Evolutionary conservation across 1,140 invertebrate species (phyloP).

Genomic region (Cheumatopsyche charites): DNA sequence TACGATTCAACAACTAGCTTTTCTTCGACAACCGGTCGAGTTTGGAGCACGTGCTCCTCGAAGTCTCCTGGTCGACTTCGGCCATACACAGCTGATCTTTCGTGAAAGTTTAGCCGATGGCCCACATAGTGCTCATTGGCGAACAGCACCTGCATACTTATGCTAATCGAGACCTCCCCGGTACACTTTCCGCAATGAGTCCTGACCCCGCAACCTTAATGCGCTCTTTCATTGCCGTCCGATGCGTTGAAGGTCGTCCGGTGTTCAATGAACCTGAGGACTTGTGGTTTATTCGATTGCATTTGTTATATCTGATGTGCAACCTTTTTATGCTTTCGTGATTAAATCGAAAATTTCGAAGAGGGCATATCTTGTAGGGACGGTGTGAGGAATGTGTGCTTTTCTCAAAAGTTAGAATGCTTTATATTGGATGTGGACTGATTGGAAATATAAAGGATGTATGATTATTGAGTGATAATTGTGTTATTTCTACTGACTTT

Average conservation of each 20-base stretch:
- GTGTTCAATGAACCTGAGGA: background rate
- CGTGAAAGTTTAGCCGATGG: background rate
- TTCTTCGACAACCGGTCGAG: background rate
- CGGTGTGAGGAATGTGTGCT: no score
- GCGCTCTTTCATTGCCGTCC: background rate
- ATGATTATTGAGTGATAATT: no score
- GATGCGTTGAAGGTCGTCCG: background rate
- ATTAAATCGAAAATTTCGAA: no score
- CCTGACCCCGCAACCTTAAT: constrained; percentile 43
- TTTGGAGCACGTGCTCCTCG: constrained; percentile 5
- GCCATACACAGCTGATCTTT: background rate
- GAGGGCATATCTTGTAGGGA: no score
- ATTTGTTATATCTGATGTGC: no score
- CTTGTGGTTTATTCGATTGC: no score
- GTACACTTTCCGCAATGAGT: constrained; percentile 32
- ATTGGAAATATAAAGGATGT: no score
- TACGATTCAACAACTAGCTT: no score
- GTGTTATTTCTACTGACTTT: no score
- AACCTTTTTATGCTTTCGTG: no score
- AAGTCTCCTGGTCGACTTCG: background rate
- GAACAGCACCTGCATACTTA: constrained; percentile 40
- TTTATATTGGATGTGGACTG: no score
- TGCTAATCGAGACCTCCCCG: constrained; percentile 33
- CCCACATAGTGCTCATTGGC: background rate
- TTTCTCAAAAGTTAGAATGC: no score